Conservation (phyloP, 2,888 invertebrate species). For the Polymixis flavicincta region DNA sequence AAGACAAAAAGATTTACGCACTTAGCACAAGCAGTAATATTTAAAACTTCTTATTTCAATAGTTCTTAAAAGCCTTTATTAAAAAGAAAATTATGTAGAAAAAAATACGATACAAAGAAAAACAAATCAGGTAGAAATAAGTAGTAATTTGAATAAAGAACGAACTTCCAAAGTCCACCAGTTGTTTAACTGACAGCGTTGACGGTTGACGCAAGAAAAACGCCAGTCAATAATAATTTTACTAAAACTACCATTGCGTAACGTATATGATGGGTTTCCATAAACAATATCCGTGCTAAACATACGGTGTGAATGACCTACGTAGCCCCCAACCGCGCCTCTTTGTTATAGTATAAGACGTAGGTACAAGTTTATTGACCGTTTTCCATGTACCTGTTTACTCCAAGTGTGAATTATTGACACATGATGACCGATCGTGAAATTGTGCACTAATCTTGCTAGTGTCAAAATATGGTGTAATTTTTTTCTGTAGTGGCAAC, state of each 20-base stretch:
- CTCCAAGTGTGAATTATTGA: conserved; percentile 67
- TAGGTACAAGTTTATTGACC: conserved; percentile 65
- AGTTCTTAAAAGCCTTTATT: conserved; percentile 3
- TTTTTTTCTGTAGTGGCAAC: conserved; percentile 11
- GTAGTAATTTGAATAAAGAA: conserved; percentile 38
- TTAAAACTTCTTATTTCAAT: not conserved
- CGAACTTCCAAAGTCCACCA: conserved; percentile 21
- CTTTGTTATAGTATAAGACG: conserved; percentile 67
- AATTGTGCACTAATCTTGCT: conserved; percentile 58
- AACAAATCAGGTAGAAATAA: not conserved
- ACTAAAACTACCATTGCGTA: conserved; percentile 65
- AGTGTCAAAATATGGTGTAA: conserved; percentile 26
- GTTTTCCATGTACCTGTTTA: conserved; percentile 68
- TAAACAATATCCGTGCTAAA: conserved; percentile 69
- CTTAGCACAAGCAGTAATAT: not conserved
- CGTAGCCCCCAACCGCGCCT: conserved; percentile 70
- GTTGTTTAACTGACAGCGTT: conserved; percentile 26
- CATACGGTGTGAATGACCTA: conserved; percentile 66
- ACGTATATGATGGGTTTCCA: conserved; percentile 65
- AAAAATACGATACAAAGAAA: not conserved
- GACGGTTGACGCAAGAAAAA: conserved; percentile 50
- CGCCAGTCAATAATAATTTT: conserved; percentile 43
- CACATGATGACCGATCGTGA: conserved; percentile 63
- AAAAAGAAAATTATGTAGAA: conserved; percentile 13
- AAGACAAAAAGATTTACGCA: not conserved